Percentiles rank a stretch among this genome's conserved stretches.
These are phyloP conservation scores for Ceratosolen solmsi DNA, from an alignment of 1,140 invertebrate genomes.

Conservation along the genomic window DNA sequence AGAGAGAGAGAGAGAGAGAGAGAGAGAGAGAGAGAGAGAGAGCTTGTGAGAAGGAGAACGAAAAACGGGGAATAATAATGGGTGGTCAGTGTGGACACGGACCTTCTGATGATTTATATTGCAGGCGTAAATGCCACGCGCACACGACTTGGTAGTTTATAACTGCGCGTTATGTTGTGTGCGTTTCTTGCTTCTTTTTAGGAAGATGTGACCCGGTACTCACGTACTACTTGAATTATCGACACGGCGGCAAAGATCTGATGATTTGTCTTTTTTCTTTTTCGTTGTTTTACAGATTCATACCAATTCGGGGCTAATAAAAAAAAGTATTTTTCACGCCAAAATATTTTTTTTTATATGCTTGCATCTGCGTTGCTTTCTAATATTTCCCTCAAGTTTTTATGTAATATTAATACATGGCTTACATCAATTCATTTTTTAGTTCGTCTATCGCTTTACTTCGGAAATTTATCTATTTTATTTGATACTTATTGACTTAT, in stretches of 20 bases:
- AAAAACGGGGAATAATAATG: not conserved
- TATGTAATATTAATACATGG: too few species aligned
- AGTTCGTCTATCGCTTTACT: too few species aligned
- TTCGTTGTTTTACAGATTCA: not conserved
- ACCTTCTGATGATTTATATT: slow-evolving; percentile 32
- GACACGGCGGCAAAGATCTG: too few species aligned
- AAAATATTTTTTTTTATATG: too few species aligned
- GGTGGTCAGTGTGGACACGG: not conserved
- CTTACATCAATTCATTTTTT: too few species aligned
- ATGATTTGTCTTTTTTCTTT: not conserved
- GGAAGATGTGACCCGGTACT: not conserved
- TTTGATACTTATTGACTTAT: too few species aligned
- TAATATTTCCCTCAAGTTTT: too few species aligned
- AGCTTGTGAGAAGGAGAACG: not conserved
- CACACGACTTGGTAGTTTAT: not conserved
- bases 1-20: not conserved
- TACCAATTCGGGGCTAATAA: too few species aligned
- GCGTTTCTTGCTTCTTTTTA: not conserved
- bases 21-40: not conserved
- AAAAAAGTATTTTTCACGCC: too few species aligned
- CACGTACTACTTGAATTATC: too few species aligned
- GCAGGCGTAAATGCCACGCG: slow-evolving; percentile 25
- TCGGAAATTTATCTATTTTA: too few species aligned
- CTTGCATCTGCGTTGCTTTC: too few species aligned
- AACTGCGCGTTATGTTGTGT: not conserved